Evolutionary conservation across 2,797 vertebrate species (phyloP).

Genomic region (Argya squamiceps): DNA sequence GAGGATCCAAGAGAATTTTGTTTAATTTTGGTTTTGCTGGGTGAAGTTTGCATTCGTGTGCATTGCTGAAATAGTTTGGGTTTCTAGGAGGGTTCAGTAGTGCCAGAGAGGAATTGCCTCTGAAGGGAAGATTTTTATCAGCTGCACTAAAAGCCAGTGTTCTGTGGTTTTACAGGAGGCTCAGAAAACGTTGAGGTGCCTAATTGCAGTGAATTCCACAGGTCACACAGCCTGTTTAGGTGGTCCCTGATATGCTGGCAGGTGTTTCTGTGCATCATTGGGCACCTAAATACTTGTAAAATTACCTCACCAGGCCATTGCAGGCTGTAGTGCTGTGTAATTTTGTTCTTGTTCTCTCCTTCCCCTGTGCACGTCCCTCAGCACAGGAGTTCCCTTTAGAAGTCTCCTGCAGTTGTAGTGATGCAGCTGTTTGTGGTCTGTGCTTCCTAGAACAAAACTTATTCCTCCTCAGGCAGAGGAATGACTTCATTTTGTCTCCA

Average conservation of each 20-base stretch:
- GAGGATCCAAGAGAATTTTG: not conserved
- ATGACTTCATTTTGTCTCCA: not conserved
- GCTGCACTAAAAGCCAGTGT: not conserved
- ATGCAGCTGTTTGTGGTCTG: not conserved
- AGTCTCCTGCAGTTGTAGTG: not conserved
- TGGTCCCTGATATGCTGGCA: not conserved
- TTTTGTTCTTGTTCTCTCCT: not conserved
- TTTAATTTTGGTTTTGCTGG: not conserved
- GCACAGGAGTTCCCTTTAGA: not conserved
- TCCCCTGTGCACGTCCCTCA: fast-evolving
- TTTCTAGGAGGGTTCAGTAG: not conserved
- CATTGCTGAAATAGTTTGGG: not conserved
- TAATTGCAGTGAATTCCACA: not conserved
- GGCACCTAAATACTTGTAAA: not conserved
- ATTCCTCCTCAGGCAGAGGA: not conserved
- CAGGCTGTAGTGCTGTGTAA: not conserved
- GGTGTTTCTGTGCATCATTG: not conserved
- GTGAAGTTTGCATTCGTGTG: not conserved
- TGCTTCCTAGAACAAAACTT: not conserved
- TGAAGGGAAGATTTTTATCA: not conserved
- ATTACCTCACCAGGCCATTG: not conserved
- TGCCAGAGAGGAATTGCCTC: not conserved
- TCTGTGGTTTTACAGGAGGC: not conserved
- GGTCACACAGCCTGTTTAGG: not conserved
- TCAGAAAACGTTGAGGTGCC: not conserved